Conservation (phyloP, 1,140 invertebrate species). For the Trachymyrmex septentrionalis region DNA sequence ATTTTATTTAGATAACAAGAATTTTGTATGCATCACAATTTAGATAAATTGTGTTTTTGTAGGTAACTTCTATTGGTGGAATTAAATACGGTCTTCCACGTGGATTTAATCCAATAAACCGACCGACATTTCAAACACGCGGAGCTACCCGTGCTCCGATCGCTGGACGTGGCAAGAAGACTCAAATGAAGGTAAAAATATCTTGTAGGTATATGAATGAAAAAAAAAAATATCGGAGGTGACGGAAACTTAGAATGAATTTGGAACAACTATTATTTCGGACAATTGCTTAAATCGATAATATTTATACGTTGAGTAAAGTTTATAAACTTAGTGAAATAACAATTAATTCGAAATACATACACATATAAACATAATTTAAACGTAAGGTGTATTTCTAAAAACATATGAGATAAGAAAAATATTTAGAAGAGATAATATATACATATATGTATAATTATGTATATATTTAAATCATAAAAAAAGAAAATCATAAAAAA, state of each 20-base stretch:
- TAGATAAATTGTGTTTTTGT: constrained; percentile 66
- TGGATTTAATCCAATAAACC: constrained; percentile 79
- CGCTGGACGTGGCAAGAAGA: constrained; percentile 83
- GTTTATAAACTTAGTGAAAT: background rate
- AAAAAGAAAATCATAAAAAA: background rate
- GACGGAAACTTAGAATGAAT: background rate
- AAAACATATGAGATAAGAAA: background rate
- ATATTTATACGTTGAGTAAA: background rate
- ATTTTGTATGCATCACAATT: background rate
- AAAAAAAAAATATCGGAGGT: background rate
- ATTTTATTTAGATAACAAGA: constrained; percentile 7
- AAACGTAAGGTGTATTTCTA: background rate
- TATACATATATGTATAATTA: too few species aligned
- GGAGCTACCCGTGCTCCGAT: constrained; percentile 78
- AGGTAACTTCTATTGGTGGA: constrained; percentile 85
- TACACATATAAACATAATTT: background rate
- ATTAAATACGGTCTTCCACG: constrained; percentile 81
- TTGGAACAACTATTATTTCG: background rate
- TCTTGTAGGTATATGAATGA: constrained; percentile 9
- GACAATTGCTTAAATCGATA: background rate
- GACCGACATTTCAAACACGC: constrained; percentile 81
- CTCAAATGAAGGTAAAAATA: constrained; percentile 83
- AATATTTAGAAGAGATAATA: background rate
- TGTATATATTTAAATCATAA: background rate
- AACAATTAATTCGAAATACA: too few species aligned